A percentile compares a stretch with the other conserved stretches of the same genome.
phyloP scores from a whole-genome alignment of 2,797 vertebrate genomes.

The Octomys mimax region DNA sequence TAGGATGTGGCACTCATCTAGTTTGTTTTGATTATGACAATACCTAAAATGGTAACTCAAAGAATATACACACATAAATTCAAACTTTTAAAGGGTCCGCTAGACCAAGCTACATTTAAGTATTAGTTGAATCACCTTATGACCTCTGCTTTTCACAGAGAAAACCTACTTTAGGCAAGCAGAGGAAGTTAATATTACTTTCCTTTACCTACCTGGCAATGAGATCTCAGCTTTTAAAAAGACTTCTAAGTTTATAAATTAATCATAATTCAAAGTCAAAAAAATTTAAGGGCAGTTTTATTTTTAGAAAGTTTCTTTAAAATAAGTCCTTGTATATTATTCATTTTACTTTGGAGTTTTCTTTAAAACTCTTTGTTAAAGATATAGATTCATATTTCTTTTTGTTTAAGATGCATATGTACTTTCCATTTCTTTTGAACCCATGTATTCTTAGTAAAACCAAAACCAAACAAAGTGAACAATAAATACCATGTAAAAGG shows the following conservation, averaged over 20 bases:
- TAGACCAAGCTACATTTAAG: neutral
- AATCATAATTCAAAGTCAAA: neutral
- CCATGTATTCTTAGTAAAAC: neutral
- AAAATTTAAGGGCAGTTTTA: neutral
- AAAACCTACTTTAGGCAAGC: neutral
- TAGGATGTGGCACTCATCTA: neutral
- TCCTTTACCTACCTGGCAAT: neutral
- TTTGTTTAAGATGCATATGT: neutral
- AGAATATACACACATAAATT: neutral
- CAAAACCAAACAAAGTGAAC: neutral
- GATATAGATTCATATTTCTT: neutral
- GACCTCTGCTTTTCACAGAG: neutral
- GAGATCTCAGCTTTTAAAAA: neutral
- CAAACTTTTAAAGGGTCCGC: neutral
- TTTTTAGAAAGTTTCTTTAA: neutral
- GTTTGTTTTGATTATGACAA: neutral
- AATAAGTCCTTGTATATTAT: neutral
- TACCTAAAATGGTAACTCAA: neutral
- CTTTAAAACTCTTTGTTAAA: neutral
- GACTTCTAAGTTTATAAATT: neutral
- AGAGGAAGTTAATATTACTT: neutral
- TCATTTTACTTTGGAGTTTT: neutral
- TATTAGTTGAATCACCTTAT: neutral
- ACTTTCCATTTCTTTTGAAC: neutral
- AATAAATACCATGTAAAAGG: neutral